A percentile compares a stretch with the other conserved stretches of the same genome.
These are phyloP conservation scores for Agapostemon virescens DNA, from an alignment of 2,888 invertebrate species.

Conservation along the genomic window DNA sequence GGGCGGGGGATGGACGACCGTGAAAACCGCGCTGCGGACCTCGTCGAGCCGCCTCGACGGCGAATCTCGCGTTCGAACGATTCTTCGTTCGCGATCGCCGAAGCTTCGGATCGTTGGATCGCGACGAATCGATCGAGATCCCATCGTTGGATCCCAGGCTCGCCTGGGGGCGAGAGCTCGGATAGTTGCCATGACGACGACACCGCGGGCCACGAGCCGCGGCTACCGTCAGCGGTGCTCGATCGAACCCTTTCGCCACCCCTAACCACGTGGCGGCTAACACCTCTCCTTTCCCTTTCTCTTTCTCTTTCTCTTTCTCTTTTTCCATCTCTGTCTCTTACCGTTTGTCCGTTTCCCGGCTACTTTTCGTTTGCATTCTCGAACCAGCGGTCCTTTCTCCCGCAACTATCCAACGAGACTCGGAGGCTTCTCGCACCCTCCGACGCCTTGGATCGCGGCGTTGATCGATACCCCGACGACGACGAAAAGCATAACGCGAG, in stretches of 20 bases:
- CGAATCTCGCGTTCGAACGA: background rate
- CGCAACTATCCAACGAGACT: background rate
- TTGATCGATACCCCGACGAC: background rate
- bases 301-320: background rate
- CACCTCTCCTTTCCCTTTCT: background rate
- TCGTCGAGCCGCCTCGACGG: too few relatives aligned
- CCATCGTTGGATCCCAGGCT: conserved; percentile 71
- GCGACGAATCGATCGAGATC: conserved; percentile 67
- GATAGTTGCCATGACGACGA: conserved; percentile 74
- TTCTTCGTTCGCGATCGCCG: too few relatives aligned
- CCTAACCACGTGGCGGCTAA: conserved; percentile 17
- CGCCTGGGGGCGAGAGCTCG: conserved; percentile 72
- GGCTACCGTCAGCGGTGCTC: conserved; percentile 71
- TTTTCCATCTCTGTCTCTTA: background rate
- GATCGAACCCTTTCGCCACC: conserved; percentile 65
- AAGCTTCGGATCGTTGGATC: background rate
- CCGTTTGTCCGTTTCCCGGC: background rate
- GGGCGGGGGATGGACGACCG: background rate
- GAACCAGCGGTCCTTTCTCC: background rate
- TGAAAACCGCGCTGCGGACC: background rate
- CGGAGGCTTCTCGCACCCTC: background rate
- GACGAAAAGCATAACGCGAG: background rate
- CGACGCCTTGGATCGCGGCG: background rate
- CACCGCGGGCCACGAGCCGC: conserved; percentile 68
- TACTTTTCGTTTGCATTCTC: background rate